Evolutionary conservation across 2,113 vertebrate species (phyloP).

Genomic region (Carollia perspicillata): DNA sequence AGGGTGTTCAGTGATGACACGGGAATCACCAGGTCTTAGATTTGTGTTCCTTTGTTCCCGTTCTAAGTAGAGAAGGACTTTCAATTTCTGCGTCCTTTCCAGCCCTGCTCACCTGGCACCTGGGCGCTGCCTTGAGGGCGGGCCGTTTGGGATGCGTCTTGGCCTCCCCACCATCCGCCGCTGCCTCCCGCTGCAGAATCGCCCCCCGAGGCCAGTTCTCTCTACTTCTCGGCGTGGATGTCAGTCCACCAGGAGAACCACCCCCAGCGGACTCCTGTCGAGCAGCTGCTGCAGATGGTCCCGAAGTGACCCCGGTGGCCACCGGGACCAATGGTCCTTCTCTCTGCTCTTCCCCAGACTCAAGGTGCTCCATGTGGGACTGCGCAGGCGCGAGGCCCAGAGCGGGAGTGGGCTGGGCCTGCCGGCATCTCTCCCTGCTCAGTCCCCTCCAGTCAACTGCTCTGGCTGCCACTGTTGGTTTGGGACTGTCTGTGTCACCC

Average conservation of each 20-base stretch:
- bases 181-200: neutral
- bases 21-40: neutral
- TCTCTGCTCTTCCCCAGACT: rapidly evolving
- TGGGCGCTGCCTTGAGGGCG: rapidly evolving
- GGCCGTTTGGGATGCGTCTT: neutral
- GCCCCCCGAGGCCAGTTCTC: neutral
- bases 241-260: neutral
- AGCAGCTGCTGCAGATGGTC: neutral
- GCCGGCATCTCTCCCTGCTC: no score
- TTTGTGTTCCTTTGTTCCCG: neutral
- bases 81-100: neutral
- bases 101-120: neutral
- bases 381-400: rapidly evolving
- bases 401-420: neutral
- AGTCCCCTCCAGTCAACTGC: rapidly evolving
- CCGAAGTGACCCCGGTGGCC: rapidly evolving
- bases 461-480: neutral
- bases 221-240: neutral
- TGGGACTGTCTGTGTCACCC: rapidly evolving
- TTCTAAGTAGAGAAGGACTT: neutral
- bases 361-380: rapidly evolving
- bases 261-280: neutral
- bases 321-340: neutral
- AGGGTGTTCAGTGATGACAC: neutral
- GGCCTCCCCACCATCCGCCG: rapidly evolving